Base-by-base conservation (phyloP, 2,888 invertebrate species). In the Melinaea marsaeus region DNA sequence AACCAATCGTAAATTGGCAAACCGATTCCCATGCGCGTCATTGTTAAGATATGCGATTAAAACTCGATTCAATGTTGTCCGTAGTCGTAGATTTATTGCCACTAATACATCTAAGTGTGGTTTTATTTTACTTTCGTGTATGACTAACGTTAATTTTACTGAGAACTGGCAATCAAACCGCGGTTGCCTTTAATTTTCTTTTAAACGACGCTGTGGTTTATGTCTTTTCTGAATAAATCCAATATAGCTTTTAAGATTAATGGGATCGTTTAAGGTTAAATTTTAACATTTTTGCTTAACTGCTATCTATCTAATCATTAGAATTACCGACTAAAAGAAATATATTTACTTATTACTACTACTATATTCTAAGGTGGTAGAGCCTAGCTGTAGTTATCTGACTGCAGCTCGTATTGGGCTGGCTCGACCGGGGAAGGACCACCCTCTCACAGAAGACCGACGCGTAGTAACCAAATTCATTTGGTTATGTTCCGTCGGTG, bases 61-160 rank as follows among this genome's bases (percentile, higher is more conserved):
- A 62, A 59, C 64, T 69, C 72, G 68, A 74, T 61, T 55, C 72
- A 70, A 71, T 72, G 57, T 60, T 68, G 69, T 71, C 69, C 48
- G 55, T 13, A 54, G 22, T 22, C 37, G 48, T 60, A 69, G 73
- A 75, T 75, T 75, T 75, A 75, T 73, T 63, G 64, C 68, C 34
- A 32, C 68, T 66, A 72, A 72, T 75, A 74, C 63, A 67, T 74
- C 71, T 71, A 66, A 37, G 56, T 63, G 59, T 61, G 61, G 58
- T 67, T 61, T 65, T 64, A 63, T 48, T 63, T 57, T 46, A 37
- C 35, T 37, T 42, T 42, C 42, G 7, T 42, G 32, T 32, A 51
- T 51, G 51, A 51, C 6, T 51, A 51, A 51, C 22, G 51, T 32
- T 51, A 32, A 51, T 51, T 51, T 51, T 51, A 51, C 51, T 51